A percentile compares a stretch with the other conserved stretches of the same genome.
Evolutionary conservation across 2,888 invertebrate genomes (phyloP).

Genomic region (Heteropelma amictum): DNA sequence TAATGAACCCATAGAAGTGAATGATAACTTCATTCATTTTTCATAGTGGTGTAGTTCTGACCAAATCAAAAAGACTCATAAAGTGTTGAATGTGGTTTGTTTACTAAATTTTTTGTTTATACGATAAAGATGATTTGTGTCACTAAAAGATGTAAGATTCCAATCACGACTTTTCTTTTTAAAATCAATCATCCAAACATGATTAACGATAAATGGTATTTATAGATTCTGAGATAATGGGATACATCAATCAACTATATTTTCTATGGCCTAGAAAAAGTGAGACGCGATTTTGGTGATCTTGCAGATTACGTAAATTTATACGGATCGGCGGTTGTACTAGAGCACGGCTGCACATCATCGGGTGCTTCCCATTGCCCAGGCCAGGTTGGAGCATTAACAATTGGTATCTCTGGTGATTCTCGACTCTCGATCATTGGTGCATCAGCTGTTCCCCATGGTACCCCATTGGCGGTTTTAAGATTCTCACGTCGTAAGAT

Average conservation of each 20-base stretch:
- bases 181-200: too few relatives aligned
- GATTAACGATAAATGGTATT: too few relatives aligned
- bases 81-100: too few relatives aligned
- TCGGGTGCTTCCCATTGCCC: slow-evolving; percentile 72
- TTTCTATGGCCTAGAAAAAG: background rate
- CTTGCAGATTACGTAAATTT: slow-evolving; percentile 69
- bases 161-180: too few relatives aligned
- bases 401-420: slow-evolving; percentile 63
- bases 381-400: slow-evolving; percentile 70
- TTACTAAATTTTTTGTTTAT: too few relatives aligned
- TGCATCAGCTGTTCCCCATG: slow-evolving; percentile 71
- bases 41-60: too few relatives aligned
- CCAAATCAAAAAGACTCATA: too few relatives aligned
- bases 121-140: too few relatives aligned
- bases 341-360: slow-evolving; percentile 75
- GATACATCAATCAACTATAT: background rate
- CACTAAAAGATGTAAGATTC: too few relatives aligned
- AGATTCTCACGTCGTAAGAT: slow-evolving; percentile 27
- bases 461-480: slow-evolving; percentile 69
- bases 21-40: too few relatives aligned
- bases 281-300: background rate
- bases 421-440: slow-evolving; percentile 65
- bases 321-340: slow-evolving; percentile 74
- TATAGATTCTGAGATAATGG: background rate
- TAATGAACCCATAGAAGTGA: too few relatives aligned